A percentile compares a stretch with the other conserved stretches of the same genome.
phyloP scores from a whole-genome alignment of 2,797 vertebrate species.

The Pteronotus mesoamericanus region DNA sequence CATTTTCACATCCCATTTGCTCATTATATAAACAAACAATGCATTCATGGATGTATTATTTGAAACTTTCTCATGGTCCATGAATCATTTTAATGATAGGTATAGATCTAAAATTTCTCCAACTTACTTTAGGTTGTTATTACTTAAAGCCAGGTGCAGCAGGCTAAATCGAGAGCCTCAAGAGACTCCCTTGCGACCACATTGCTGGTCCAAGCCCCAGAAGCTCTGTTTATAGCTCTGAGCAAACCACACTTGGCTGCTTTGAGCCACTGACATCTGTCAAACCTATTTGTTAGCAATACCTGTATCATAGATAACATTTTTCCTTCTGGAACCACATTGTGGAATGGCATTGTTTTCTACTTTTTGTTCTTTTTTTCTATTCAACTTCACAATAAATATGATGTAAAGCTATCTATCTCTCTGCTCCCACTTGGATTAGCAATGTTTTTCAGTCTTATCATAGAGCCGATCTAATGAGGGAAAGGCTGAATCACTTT shows the following conservation, averaged over 20 bases:
- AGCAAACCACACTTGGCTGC: not conserved
- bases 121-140: not conserved
- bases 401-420: not conserved
- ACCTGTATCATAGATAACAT: not conserved
- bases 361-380: not conserved
- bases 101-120: not conserved
- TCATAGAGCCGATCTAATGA: conserved; percentile 2
- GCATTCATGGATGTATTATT: not conserved
- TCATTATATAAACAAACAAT: not conserved
- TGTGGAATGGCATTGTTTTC: not conserved
- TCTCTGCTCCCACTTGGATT: not conserved
- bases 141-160: not conserved
- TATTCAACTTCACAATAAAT: not conserved
- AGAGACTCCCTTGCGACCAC: not conserved
- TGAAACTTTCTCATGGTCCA: not conserved
- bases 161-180: not conserved
- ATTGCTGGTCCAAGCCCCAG: not conserved
- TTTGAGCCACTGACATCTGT: not conserved
- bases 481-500: not conserved
- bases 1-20: not conserved
- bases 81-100: conserved; percentile 4
- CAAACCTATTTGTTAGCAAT: not conserved
- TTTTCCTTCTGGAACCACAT: not conserved
- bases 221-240: not conserved
- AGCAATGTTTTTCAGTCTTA: not conserved